Base-by-base conservation (phyloP, 2,113 vertebrate genomes). In the Gasterosteus nipponicus region DNA sequence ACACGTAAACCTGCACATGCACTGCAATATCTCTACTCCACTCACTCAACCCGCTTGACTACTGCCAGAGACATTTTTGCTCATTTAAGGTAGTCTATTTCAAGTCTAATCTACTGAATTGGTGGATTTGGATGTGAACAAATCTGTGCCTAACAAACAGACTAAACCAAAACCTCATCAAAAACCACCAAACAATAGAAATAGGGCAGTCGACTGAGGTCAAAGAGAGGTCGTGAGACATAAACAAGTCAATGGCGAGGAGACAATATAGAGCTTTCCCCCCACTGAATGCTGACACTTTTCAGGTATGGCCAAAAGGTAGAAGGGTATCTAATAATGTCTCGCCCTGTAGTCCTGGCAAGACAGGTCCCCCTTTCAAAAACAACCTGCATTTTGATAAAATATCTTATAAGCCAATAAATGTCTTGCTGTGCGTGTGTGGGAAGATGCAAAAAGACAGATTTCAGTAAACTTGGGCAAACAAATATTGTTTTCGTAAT, bases 221-320 rank as follows among this genome's bases (percentile, higher is more conserved):
- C 86, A 90, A 82, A 81, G 68, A 57, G 82, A 82, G 85, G 89
- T 91, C 89, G 89, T 78, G 86, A 90, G 82, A 88, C 88, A 86
- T 78, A 69, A 84, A 86, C 73, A 81, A 82, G 84, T 83, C 81
- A 85, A 83, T 83, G 82, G 62, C 62, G 62, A 68, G 60, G 84
- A 89, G 83, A 89, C 65, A 69, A 86, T 90, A 86, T 75, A 80
- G 81, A 86, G 78, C 67, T 86, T 77, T 72, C 61, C 68, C 22
- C 68, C 42, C 35, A 53, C 60, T 75, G 59, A 85, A 85, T 76
- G 78, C 70, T 81, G 83, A 72, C 77, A 51, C 80, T 80, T 73
- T 75, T 67, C 69, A 72, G 57, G 16, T 42, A 77, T 35, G 18
- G 22, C 59, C 62, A 44, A 56, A 56, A 81, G 69, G 65, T 77